Evolutionary conservation across 2,113 vertebrate species (phyloP).

Genomic region (Synodontis membranacea): DNA sequence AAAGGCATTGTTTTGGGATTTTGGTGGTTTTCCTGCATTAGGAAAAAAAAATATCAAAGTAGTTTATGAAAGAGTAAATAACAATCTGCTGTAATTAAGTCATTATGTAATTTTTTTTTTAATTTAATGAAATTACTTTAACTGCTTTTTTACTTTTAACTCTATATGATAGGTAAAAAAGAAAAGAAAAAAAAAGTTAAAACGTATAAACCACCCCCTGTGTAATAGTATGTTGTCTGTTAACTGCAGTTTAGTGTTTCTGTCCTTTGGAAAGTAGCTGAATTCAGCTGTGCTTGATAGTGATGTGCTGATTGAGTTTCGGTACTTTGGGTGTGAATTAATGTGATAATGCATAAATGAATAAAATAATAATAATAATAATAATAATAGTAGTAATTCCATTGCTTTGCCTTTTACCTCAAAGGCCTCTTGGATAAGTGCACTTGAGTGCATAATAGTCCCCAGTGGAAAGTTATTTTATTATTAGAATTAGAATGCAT

Average conservation of each 20-base stretch:
- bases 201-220: background rate
- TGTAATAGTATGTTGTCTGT: background rate
- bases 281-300: background rate
- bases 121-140: no score
- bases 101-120: no score
- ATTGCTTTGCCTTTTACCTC: background rate
- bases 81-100: background rate
- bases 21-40: background rate
- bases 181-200: no score
- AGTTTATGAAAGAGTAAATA: background rate
- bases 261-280: background rate
- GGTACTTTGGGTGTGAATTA: background rate
- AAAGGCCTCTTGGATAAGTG: background rate
- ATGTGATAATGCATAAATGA: no score
- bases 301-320: background rate
- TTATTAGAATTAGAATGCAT: slow-evolving; percentile 40
- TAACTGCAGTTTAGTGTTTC: background rate
- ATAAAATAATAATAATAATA: no score
- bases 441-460: background rate
- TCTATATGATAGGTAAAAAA: no score
- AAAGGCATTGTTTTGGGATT: background rate
- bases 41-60: background rate
- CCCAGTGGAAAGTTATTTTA: slow-evolving; percentile 1
- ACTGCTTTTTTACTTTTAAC: no score
- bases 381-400: no score